Evolutionary conservation across 2,797 vertebrate species (phyloP), one percentile per base, ranked within the genome.

Genomic region (Chaetodon trifasciatus): DNA sequence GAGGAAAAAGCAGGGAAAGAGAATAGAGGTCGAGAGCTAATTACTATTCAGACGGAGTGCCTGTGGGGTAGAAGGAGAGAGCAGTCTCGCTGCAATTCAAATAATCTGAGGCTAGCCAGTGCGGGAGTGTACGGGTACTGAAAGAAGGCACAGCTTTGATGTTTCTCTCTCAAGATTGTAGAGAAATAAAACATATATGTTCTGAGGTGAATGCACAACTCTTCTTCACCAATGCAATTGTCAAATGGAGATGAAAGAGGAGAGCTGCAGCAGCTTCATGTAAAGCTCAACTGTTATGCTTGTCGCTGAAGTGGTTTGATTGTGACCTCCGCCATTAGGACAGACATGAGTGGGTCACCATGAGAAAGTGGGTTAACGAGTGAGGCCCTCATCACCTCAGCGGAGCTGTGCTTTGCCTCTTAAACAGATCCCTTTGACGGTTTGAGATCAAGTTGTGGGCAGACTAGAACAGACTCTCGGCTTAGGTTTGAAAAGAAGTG

Each of bases 31-130:
- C 35, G 74, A 56, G 56, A 70, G 74, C 88, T 91, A 86, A 91
- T 94, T 93, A 87, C 80, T 92, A 93, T 93, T 94, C 94, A 81
- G 86, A 82, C 79, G 0, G 75, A 81, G 90, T 72, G 91, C 87
- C 90, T 78, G 74, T 58, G 75, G 86, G 85, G 79, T 68, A 65
- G 73, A 81, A 76, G 76, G 79, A 79, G 74, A 85, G 78, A 76
- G 75, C 56, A 40, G 83, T 53, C 79, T 84, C 50, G 21, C 76
- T 83, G 74, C 78, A 88, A 82, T 86, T 91, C 76, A 86, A 85
- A 90, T 89, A 84, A 87, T 86, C 74, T 28, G 2, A 70, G 66
- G 81, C 75, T 37, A 57, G 73, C 11, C n/a, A 67, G 74, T 60
- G 46, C 49, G 72, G 81, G 82, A 62, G 86, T 39, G 69, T 74